phyloP scores from a whole-genome alignment of 2,113 vertebrate genomes.

The Chinchilla lanigera region DNA sequence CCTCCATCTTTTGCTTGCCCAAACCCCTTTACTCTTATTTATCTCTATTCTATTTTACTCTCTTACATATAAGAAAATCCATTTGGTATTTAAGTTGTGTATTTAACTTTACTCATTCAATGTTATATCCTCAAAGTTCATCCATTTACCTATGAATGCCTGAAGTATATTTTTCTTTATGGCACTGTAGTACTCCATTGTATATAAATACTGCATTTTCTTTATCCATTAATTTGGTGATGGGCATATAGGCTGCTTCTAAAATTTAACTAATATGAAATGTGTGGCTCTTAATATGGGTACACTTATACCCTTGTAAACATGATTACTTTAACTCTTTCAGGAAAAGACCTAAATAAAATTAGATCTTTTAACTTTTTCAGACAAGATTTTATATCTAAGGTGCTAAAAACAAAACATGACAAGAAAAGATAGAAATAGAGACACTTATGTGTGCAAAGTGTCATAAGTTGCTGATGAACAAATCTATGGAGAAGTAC shows the following conservation, averaged over 20 bases:
- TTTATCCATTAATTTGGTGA: not conserved
- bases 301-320: not conserved
- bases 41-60: not conserved
- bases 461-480: not conserved
- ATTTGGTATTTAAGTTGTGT: not conserved
- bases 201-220: not conserved
- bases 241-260: not conserved
- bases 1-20: not conserved
- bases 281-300: not conserved
- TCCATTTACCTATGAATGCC: not conserved
- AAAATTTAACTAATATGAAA: not conserved
- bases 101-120: not conserved
- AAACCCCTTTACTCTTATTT: not conserved
- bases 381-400: not conserved
- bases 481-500: fast-evolving
- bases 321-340: not conserved
- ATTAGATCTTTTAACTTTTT: not conserved
- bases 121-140: not conserved
- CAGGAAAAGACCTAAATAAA: not conserved
- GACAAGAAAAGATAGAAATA: not conserved
- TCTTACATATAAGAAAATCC: not conserved
- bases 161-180: not conserved
- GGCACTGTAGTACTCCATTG: not conserved
- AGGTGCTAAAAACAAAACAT: not conserved
- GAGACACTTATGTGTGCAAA: not conserved